A percentile compares a stretch with the other conserved stretches of the same genome.
Evolutionary conservation across 2,113 vertebrate species (phyloP).

Genomic region (Grantiella picta): DNA sequence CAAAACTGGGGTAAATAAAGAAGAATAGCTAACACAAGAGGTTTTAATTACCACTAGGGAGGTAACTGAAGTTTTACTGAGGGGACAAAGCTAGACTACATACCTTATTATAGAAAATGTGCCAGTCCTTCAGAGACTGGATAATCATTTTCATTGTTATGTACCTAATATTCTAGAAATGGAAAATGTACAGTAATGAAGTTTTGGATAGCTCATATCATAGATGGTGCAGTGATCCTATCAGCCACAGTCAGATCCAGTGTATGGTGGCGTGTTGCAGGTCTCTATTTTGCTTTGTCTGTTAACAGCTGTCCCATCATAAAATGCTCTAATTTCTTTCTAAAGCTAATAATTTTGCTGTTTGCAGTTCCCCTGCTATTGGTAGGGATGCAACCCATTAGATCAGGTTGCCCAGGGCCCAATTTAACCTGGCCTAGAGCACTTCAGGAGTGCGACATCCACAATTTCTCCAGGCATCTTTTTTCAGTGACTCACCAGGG

Average conservation of each 20-base stretch:
- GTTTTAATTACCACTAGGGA: neutral
- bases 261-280: neutral
- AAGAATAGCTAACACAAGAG: neutral
- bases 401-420: neutral
- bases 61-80: neutral
- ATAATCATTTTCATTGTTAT: neutral
- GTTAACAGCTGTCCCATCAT: neutral
- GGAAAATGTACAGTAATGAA: neutral
- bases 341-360: neutral
- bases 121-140: neutral
- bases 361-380: neutral
- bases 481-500: neutral
- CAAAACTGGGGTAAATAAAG: neutral
- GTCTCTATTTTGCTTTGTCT: neutral
- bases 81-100: neutral
- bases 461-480: neutral
- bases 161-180: neutral
- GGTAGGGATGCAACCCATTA: neutral
- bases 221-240: neutral
- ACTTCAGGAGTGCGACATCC: neutral
- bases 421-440: neutral
- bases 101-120: neutral
- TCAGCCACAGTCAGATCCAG: neutral
- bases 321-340: neutral
- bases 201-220: neutral